A percentile compares a stretch with the other conserved stretches of the same genome.
Conservation (phyloP, 2,888 invertebrate genomes). For the Loripinus fragilis region DNA sequence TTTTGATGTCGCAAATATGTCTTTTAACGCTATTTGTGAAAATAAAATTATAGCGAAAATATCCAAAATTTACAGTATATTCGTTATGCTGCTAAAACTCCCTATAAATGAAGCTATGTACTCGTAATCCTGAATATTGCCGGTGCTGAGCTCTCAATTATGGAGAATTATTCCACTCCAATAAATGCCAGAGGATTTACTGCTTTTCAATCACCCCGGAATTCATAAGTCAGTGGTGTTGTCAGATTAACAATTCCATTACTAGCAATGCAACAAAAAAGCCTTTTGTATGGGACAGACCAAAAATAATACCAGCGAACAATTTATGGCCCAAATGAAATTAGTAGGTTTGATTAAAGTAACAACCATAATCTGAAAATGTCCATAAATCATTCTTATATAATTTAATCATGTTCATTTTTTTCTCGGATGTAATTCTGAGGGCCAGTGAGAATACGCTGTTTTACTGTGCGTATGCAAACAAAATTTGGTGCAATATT, state of each 20-base stretch:
- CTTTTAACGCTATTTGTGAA: too few relatives aligned
- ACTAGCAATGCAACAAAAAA: not conserved
- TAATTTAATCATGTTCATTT: not conserved
- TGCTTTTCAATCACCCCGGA: not conserved
- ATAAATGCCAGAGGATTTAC: not conserved
- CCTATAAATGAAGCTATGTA: too few relatives aligned
- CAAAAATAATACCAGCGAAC: not conserved
- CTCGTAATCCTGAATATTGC: too few relatives aligned
- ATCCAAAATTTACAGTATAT: too few relatives aligned
- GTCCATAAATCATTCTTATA: not conserved
- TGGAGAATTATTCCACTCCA: constrained; percentile 1
- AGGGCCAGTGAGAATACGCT: too few relatives aligned
- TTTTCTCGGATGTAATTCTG: too few relatives aligned
- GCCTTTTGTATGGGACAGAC: not conserved
- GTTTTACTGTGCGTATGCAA: too few relatives aligned
- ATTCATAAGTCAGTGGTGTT: not conserved
- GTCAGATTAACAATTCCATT: not conserved
- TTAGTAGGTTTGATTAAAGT: not conserved
- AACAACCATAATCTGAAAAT: not conserved
- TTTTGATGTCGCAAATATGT: too few relatives aligned
- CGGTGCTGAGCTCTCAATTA: not conserved
- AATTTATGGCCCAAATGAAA: constrained; percentile 13
- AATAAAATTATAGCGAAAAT: too few relatives aligned
- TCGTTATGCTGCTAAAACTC: too few relatives aligned
- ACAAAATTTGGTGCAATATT: too few relatives aligned